These are phyloP conservation scores for Apamea sordens DNA, from an alignment of 2,888 invertebrate genomes.

Conservation along the genomic window DNA sequence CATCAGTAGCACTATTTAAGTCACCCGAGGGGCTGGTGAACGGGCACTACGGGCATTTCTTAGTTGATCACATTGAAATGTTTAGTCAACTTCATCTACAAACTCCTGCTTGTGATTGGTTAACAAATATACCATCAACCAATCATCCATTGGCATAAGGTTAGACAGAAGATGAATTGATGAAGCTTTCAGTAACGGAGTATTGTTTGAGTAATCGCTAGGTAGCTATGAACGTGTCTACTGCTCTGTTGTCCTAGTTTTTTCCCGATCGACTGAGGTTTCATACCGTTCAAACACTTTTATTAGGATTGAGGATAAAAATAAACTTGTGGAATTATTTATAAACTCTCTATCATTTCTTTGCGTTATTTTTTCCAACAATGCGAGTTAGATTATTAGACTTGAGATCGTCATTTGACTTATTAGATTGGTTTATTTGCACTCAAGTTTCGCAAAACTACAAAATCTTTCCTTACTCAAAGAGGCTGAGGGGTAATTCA, in stretches of 20 bases:
- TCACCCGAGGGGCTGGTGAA: too few relatives aligned
- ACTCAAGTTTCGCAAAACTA: neutral
- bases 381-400: neutral
- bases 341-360: neutral
- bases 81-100: neutral
- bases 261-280: slow-evolving; percentile 20
- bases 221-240: neutral
- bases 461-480: neutral
- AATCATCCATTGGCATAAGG: slow-evolving; percentile 3
- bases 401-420: neutral
- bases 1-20: too few relatives aligned
- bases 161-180: slow-evolving; percentile 12
- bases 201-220: slow-evolving; percentile 16
- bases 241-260: slow-evolving; percentile 34
- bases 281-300: slow-evolving; percentile 14
- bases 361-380: neutral
- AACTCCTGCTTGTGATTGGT: neutral
- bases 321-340: neutral
- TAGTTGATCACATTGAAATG: neutral
- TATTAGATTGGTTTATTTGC: neutral
- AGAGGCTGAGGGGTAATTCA: neutral
- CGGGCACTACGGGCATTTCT: neutral
- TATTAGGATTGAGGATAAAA: slow-evolving; percentile 7
- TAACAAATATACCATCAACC: neutral
- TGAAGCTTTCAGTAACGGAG: neutral